These are phyloP conservation scores for Rhagonycha fulva DNA, from an alignment of 2,888 invertebrate species.

Conservation along the genomic window DNA sequence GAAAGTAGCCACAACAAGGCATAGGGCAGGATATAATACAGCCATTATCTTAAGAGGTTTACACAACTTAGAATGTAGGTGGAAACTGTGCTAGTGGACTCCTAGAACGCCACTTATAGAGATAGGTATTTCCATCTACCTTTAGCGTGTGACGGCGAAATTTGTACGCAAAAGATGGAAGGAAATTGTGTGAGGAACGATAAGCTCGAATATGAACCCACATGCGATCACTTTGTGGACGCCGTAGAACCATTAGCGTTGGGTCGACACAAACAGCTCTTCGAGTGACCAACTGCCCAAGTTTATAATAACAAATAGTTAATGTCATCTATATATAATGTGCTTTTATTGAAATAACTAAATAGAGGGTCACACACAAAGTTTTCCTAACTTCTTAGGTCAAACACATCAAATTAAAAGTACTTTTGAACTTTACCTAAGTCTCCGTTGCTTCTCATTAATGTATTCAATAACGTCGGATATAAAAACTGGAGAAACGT, in stretches of 20 bases:
- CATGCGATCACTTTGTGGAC: conserved; percentile 39
- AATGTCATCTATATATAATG: conserved; percentile 46
- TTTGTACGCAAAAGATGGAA: conserved; percentile 13
- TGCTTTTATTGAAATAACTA: conserved; percentile 46
- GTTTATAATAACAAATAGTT: conserved; percentile 48
- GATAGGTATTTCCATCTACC: conserved; percentile 17
- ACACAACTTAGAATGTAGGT: conserved; percentile 39
- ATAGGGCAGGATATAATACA: conserved; percentile 42
- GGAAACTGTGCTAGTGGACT: conserved; percentile 31
- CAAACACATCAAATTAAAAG: background rate
- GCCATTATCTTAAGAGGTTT: conserved; percentile 50
- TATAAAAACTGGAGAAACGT: no score
- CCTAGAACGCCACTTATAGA: conserved; percentile 6
- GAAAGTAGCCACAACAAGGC: conserved; percentile 43
- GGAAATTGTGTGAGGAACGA: conserved; percentile 4
- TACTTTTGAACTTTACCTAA: background rate
- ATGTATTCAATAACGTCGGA: background rate
- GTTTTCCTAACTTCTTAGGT: conserved; percentile 9
- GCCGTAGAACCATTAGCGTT: conserved; percentile 41
- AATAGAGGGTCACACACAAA: conserved; percentile 37
- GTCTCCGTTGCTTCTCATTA: background rate
- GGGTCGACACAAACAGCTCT: conserved; percentile 41
- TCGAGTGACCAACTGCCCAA: conserved; percentile 46
- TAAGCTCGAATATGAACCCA: conserved; percentile 23
- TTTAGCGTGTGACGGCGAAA: conserved; percentile 15